These are phyloP conservation scores for Bungarus multicinctus DNA, from an alignment of 2,113 vertebrate genomes.

Conservation along the genomic window DNA sequence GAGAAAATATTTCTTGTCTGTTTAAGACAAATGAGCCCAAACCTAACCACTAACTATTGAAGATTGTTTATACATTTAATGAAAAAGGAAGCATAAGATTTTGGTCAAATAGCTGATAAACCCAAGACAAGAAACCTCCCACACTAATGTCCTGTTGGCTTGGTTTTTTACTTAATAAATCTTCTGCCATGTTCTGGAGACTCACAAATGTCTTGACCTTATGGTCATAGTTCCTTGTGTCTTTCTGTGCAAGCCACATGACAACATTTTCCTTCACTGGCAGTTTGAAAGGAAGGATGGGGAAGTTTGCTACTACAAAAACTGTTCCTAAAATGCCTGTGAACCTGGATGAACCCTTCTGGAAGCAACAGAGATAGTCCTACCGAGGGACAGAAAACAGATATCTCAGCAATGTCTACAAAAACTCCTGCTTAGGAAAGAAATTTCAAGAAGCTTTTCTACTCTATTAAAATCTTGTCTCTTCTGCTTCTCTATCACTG, in stretches of 20 bases:
- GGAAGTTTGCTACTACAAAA: background rate
- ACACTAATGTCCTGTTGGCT: conserved; percentile 19
- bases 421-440: background rate
- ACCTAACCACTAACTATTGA: conserved; percentile 64
- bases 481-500: background rate
- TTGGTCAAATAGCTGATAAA: conserved; percentile 44
- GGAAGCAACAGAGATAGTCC: background rate
- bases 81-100: conserved; percentile 39
- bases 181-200: conserved; percentile 41
- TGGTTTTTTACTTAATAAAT: conserved; percentile 32
- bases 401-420: background rate
- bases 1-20: conserved; percentile 64
- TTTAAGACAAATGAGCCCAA: conserved; percentile 61
- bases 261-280: background rate
- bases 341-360: background rate
- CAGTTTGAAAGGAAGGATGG: conserved; percentile 4
- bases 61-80: conserved; percentile 34
- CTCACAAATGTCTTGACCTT: background rate
- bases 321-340: background rate
- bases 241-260: background rate
- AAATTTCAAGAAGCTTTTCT: background rate
- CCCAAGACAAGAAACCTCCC: conserved; percentile 45
- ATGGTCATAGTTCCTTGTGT: conserved; percentile 14
- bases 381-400: background rate
- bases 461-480: background rate